A percentile compares a stretch with the other conserved stretches of the same genome.
phyloP scores from a whole-genome alignment of 2,888 invertebrate genomes.

The Tetranychus piercei region DNA sequence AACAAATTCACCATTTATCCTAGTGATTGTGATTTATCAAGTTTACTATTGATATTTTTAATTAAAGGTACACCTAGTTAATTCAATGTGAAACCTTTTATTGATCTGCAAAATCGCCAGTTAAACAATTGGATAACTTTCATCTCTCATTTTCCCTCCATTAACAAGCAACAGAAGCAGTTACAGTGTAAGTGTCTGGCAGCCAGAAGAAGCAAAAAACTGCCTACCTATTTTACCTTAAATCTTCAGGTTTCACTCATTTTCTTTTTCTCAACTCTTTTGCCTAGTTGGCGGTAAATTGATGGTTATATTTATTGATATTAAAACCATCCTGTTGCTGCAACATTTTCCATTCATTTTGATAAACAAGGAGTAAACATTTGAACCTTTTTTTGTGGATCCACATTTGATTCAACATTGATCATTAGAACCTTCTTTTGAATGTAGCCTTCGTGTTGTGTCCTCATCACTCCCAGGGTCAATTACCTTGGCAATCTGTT shows the following conservation, averaged over 20 bases:
- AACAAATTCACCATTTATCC: background rate
- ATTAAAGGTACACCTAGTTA: too few relatives aligned
- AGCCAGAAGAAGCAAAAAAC: background rate
- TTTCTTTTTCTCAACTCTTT: background rate
- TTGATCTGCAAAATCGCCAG: too few relatives aligned
- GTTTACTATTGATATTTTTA: too few relatives aligned
- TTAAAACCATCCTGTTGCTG: background rate
- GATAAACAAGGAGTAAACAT: background rate
- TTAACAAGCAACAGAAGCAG: background rate
- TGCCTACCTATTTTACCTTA: background rate
- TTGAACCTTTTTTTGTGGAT: background rate
- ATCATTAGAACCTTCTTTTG: background rate
- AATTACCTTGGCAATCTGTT: background rate
- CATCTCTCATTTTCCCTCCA: constrained; percentile 1
- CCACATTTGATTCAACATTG: background rate
- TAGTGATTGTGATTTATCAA: too few relatives aligned
- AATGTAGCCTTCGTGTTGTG: background rate
- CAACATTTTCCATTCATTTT: background rate
- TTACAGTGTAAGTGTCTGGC: background rate
- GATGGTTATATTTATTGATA: background rate
- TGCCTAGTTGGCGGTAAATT: background rate
- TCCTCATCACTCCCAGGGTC: background rate
- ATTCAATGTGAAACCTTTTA: too few relatives aligned
- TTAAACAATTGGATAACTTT: background rate
- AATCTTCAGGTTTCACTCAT: background rate